Evolutionary conservation across 2,113 vertebrate species (phyloP).

Genomic region (Thunnus maccoyii): DNA sequence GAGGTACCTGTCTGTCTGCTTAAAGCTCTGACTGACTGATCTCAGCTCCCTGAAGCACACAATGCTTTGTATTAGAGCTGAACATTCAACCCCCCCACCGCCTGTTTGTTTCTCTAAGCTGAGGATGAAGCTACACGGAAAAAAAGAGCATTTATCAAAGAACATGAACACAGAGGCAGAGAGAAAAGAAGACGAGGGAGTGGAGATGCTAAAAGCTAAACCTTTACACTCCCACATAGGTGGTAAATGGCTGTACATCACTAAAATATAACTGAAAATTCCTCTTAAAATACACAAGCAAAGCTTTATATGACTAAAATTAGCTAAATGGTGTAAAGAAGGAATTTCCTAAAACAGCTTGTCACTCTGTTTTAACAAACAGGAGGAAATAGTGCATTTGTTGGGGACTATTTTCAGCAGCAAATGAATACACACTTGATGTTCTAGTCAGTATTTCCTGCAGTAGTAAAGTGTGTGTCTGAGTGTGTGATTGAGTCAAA

Average conservation of each 20-base stretch:
- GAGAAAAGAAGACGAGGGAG: conserved; percentile 5
- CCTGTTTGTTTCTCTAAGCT: conserved; percentile 54
- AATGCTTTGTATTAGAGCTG: conserved; percentile 47
- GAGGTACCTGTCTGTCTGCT: conserved; percentile 36
- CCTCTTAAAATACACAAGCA: not conserved
- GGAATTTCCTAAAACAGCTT: no score
- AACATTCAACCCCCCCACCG: conserved; percentile 18
- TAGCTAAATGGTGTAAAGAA: not conserved
- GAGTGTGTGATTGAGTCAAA: no score
- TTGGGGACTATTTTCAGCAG: no score
- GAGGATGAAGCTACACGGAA: conserved; percentile 14
- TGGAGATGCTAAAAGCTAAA: conserved; percentile 16
- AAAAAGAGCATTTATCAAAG: conserved; percentile 36
- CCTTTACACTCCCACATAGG: conserved; percentile 21
- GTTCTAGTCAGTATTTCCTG: no score
- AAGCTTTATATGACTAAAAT: not conserved
- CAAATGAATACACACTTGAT: no score
- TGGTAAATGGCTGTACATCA: not conserved
- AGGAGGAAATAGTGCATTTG: no score
- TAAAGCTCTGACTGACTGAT: conserved; percentile 26
- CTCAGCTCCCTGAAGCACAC: conserved; percentile 27
- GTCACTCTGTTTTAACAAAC: no score
- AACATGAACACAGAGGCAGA: conserved; percentile 18
- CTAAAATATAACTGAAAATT: not conserved
- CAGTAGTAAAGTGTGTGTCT: no score